phyloP scores from a whole-genome alignment of 1,140 invertebrate species.

The Platyscapa corneri region DNA sequence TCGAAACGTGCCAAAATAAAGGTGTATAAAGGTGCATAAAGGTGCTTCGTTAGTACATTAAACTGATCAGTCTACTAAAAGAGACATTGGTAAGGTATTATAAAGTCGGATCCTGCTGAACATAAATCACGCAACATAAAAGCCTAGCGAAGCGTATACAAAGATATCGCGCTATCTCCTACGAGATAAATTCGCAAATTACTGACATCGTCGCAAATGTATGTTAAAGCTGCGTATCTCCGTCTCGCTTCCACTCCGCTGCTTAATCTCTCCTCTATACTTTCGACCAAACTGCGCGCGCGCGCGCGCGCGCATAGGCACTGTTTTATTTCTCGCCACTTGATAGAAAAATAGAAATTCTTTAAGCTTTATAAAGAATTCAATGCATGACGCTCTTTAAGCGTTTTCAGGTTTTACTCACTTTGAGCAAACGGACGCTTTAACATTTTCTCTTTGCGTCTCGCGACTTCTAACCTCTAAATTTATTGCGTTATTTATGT shows the following conservation, averaged over 20 bases:
- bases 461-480: background rate
- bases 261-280: conserved; percentile 6
- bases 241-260: background rate
- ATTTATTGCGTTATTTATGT: background rate
- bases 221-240: background rate
- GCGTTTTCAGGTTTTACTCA: background rate
- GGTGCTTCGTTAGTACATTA: conserved; percentile 21
- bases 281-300: background rate
- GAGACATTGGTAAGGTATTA: conserved; percentile 50
- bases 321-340: background rate
- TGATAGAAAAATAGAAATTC: conserved; percentile 14
- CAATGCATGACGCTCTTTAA: background rate
- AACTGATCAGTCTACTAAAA: conserved; percentile 47
- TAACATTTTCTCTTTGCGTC: background rate
- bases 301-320: background rate
- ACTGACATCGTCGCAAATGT: conserved; percentile 19
- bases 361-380: background rate
- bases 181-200: conserved; percentile 50
- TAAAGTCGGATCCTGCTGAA: background rate
- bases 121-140: conserved; percentile 46
- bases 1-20: background rate
- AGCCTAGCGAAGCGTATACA: conserved; percentile 34
- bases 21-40: no score
- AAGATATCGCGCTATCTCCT: conserved; percentile 44
- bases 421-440: background rate